Evolutionary conservation across 2,888 invertebrate species (phyloP).

Genomic region (Drosophila fungiperda): DNA sequence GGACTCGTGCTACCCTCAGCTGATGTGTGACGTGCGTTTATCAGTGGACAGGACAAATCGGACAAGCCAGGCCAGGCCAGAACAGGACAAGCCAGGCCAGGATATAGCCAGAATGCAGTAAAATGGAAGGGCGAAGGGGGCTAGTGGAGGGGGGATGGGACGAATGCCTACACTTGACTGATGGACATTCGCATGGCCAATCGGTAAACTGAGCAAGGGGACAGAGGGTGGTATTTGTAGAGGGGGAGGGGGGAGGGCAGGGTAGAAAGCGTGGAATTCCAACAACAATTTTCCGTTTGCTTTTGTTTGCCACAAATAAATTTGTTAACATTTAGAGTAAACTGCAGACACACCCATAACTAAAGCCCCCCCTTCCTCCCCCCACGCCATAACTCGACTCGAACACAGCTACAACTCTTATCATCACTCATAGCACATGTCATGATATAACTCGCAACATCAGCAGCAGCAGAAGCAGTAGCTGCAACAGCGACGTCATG

Average conservation of each 20-base stretch:
- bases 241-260: background rate
- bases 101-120: background rate
- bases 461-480: background rate
- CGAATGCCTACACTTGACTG: slow-evolving; percentile 46
- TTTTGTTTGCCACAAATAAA: slow-evolving; percentile 69
- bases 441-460: slow-evolving; percentile 3
- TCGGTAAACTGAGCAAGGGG: background rate
- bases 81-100: background rate
- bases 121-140: background rate
- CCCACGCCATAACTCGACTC: background rate
- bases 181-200: slow-evolving; percentile 36
- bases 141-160: background rate
- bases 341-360: slow-evolving; percentile 2
- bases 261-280: slow-evolving; percentile 1
- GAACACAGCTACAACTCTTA: slow-evolving; percentile 7
- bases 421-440: slow-evolving; percentile 50
- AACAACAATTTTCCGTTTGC: slow-evolving; percentile 49
- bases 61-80: background rate
- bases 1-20: slow-evolving; percentile 46
- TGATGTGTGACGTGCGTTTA: slow-evolving; percentile 79
- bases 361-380: background rate
- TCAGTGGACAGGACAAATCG: slow-evolving; percentile 54
- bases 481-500: slow-evolving; percentile 42
- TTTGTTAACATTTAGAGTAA: slow-evolving; percentile 65
- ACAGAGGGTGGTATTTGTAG: background rate